Evolutionary conservation across 2,888 invertebrate genomes (phyloP), one percentile per base, ranked within the genome.

Genomic region (Polia nebulosa): DNA sequence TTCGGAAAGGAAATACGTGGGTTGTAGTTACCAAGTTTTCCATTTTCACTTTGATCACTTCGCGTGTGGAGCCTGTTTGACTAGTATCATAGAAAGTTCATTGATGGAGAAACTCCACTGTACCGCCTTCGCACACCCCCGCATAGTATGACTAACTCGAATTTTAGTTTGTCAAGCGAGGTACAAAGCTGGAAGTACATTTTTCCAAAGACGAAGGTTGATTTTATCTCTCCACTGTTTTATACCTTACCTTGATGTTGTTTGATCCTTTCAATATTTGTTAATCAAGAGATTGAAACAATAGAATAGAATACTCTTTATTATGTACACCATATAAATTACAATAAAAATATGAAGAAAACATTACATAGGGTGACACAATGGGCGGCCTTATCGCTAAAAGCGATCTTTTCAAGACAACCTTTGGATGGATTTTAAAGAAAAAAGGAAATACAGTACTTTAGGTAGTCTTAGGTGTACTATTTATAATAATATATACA

Each of bases 1-100:
- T 27, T 41, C n/a, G 9, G 6, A 41, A 36, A 52, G 29, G 29
- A 69, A 73, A 75, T 29, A 36, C 29, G 20, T 75, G 22, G 20
- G 44, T 20, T 22, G 27, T 22, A 22, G 53, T 49, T 4, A 41
- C 22, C 3, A 47, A 11, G 34, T 56, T 67, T 71, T 56, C 36
- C 49, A 36, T 68, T 71, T 76, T 56, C 71, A 25, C 49, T 56
- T 25, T 49, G 49, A 67, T 36, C n/a, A 51, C 36, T 56, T 59
- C n/a, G 59, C 59, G 47, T 63, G 53, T 59, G 56, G 47, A 57
- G 17, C 79, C 25, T 32, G 79, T 73, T 60, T 78, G 65, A 60
- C 79, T 29, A 73, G 57, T 61, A 27, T 17, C n/a, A 41, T 73
- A 76, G 74, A 76, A 78, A 78, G 74, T 76, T 51, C 25, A 64